Percentiles rank a stretch among this genome's conserved stretches.
These are phyloP conservation scores for Aspiorhynchus laticeps DNA, from an alignment of 2,113 vertebrate genomes.

Conservation along the genomic window DNA sequence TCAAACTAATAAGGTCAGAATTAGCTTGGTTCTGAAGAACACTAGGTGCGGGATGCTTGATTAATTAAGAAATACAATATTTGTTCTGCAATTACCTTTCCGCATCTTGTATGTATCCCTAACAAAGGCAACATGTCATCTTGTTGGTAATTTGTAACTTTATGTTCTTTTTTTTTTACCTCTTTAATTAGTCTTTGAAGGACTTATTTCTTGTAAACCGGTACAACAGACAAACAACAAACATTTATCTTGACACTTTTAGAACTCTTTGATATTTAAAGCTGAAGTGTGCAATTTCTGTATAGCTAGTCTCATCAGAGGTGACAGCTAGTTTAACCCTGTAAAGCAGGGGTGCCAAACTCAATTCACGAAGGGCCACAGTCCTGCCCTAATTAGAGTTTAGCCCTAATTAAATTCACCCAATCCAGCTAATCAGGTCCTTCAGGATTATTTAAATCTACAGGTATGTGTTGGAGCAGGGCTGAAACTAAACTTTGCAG, in stretches of 20 bases:
- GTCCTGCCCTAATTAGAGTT: no score
- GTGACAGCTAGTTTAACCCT: not conserved
- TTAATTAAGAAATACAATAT: constrained; percentile 1
- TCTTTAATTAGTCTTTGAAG: not conserved
- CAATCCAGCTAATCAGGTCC: no score
- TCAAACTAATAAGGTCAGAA: not conserved
- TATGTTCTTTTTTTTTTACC: not conserved
- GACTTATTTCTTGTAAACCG: not conserved
- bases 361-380: no score
- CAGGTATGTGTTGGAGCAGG: no score
- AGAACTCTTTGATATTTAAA: constrained; percentile 5
- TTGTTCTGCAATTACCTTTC: not conserved
- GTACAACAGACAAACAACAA: not conserved
- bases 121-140: constrained; percentile 1
- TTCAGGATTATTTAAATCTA: no score
- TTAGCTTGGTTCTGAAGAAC: not conserved
- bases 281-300: not conserved
- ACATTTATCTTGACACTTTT: not conserved
- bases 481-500: no score
- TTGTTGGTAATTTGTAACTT: constrained; percentile 6
- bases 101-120: not conserved
- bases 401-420: no score
- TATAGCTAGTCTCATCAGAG: not conserved
- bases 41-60: not conserved
- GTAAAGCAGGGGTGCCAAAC: not conserved